A percentile compares a stretch with the other conserved stretches of the same genome.
phyloP scores from a whole-genome alignment of 2,888 invertebrate genomes.

The Lasioglossum malachurum region DNA sequence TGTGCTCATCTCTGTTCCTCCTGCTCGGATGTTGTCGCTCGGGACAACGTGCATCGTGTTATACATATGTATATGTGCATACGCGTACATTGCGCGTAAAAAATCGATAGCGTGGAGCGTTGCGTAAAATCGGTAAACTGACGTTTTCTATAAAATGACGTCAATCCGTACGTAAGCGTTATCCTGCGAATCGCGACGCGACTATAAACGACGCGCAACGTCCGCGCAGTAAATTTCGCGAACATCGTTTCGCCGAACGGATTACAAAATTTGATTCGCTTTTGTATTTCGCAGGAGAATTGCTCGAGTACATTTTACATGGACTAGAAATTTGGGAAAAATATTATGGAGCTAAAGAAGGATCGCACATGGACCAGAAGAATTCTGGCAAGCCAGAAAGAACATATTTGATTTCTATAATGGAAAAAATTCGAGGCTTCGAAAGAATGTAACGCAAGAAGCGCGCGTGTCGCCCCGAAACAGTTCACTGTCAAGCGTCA shows the following conservation, averaged over 20 bases:
- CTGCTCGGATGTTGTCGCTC: not conserved
- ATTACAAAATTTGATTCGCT: not conserved
- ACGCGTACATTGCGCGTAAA: not conserved
- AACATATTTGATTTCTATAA: not conserved
- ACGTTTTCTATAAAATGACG: constrained; percentile 49
- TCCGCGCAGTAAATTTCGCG: not conserved
- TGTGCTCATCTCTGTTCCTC: not conserved
- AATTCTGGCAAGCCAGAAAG: not conserved
- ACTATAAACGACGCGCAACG: not conserved
- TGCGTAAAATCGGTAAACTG: constrained; percentile 37
- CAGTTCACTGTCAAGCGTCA: constrained; percentile 59
- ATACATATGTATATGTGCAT: not conserved
- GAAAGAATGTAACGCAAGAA: constrained; percentile 11
- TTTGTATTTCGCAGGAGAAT: not conserved
- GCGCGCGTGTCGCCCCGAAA: constrained; percentile 16
- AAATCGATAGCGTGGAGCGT: constrained; percentile 1
- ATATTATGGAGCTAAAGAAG: not conserved
- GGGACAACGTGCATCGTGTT: not conserved
- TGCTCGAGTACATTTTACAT: not conserved
- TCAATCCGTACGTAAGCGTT: constrained; percentile 40
- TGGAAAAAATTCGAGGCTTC: not conserved
- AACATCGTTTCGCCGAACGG: not conserved
- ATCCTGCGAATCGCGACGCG: not conserved
- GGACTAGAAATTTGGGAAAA: not conserved
- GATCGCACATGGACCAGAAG: not conserved